Evolutionary conservation across 2,113 vertebrate genomes (phyloP).

Genomic region (Triplophysa dalaica): DNA sequence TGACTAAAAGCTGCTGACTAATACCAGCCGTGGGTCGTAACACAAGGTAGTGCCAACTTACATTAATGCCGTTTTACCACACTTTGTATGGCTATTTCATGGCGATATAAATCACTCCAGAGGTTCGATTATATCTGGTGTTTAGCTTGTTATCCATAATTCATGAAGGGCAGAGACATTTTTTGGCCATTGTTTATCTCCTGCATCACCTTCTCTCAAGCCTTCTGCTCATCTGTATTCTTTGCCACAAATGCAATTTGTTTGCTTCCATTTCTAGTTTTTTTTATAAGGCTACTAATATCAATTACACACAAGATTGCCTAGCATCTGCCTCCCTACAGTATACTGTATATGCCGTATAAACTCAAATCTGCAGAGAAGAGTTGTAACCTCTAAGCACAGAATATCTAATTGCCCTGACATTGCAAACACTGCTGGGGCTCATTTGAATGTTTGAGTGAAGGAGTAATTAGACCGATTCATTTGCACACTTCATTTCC

Average conservation of each 20-base stretch:
- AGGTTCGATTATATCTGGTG: constrained; percentile 30
- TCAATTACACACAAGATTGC: constrained; percentile 63
- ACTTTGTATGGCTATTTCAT: constrained; percentile 21
- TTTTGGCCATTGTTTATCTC: constrained; percentile 17
- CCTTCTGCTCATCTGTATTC: constrained; percentile 57
- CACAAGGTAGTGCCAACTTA: background rate
- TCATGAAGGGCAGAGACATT: constrained; percentile 29
- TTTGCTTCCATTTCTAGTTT: constrained; percentile 59
- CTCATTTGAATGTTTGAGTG: constrained; percentile 73
- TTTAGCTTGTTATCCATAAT: constrained; percentile 34
- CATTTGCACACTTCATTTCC: constrained; percentile 74
- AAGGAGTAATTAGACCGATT: constrained; percentile 73
- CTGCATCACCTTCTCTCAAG: constrained; percentile 30
- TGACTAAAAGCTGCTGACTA: background rate
- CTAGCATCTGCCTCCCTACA: constrained; percentile 45
- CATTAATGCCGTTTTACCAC: constrained; percentile 8
- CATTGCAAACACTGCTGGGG: constrained; percentile 64
- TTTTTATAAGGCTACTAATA: constrained; percentile 61
- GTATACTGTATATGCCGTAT: constrained; percentile 32
- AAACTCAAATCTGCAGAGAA: constrained; percentile 53
- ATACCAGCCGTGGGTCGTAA: constrained; percentile 2
- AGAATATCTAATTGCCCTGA: constrained; percentile 69
- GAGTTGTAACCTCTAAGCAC: constrained; percentile 62
- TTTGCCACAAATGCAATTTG: constrained; percentile 48
- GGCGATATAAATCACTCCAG: constrained; percentile 28